Conservation (phyloP, 2,888 invertebrate genomes). For the Laspeyria flexula region DNA sequence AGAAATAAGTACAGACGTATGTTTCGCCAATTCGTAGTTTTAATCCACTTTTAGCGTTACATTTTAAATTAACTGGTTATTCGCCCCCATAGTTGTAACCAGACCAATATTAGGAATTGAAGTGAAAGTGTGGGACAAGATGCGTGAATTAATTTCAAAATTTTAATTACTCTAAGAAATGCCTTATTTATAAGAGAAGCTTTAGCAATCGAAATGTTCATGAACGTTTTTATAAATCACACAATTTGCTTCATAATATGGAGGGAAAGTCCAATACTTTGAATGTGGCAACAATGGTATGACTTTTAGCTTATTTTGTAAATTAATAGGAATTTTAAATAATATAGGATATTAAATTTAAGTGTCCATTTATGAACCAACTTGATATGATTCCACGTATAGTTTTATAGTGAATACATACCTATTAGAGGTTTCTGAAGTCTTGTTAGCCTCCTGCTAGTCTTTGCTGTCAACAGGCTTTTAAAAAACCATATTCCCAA, state of each 20-base stretch:
- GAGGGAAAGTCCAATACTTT: conserved; percentile 20
- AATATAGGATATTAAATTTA: conserved; percentile 24
- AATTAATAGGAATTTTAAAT: conserved; percentile 29
- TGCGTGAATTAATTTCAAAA: conserved; percentile 15
- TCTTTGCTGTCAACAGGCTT: conserved; percentile 29
- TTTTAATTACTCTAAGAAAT: conserved; percentile 35
- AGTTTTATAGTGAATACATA: conserved; percentile 22
- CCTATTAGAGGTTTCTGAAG: conserved; percentile 18
- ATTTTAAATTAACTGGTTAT: conserved; percentile 4
- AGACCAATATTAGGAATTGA: conserved; percentile 38
- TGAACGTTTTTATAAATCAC: conserved; percentile 22
- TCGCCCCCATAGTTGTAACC: conserved; percentile 12
- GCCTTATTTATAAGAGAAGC: conserved; percentile 47
- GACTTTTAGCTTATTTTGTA: conserved; percentile 39
- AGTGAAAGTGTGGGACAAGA: conserved; percentile 13
- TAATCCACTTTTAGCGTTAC: conserved; percentile 6
- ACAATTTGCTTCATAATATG: conserved; percentile 25
- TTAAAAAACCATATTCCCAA: neutral
- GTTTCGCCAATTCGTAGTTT: conserved; percentile 22
- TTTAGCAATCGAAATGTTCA: conserved; percentile 31
- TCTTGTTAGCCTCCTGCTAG: conserved; percentile 30
- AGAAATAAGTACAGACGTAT: conserved; percentile 19
- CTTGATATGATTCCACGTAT: conserved; percentile 41
- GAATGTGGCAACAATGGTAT: conserved; percentile 18
- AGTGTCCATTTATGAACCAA: conserved; percentile 37